Evolutionary conservation across 2,888 invertebrate species (phyloP), one percentile per base, ranked within the genome.

Genomic region (Cephonodes hylas): DNA sequence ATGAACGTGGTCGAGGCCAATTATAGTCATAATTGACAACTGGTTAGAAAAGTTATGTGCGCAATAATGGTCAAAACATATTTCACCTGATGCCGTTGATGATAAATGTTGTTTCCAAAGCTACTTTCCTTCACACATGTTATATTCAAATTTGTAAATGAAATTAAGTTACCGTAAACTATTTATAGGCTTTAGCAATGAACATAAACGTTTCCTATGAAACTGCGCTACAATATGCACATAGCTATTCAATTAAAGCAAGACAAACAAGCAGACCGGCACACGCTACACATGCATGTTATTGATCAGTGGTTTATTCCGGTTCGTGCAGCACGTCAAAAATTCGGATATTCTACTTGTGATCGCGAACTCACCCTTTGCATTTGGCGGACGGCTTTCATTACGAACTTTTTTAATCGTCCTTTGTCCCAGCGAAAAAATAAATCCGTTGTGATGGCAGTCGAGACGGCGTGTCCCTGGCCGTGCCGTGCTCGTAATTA

Each of bases 391-490:
- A 76, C 78, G 82, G 86, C 81, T 88, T 90, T 90, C 87, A 91
- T 91, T 88, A 90, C 84, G 78, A 91, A 92, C 86, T 91, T 92
- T 91, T 91, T 90, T 90, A 90, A 91, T 91, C 88, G 90, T 81
- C 88, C 89, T 90, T 90, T 91, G 89, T 91, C 79, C 81, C 77
- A 77, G 79, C 81, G 84, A 86, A 90, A 89, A 88, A 89, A 89
- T 83, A 84, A 85, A 86, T 84, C 85, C 85, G 84, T 82, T 86
- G 86, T 86, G 86, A 88, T 83, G 84, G 81, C 77, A 76, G 80
- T 71, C 75, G 84, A 83, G 84, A 85, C 80, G 81, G 77, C 79
- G 75, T 78, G 80, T 80, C 76, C 74, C 83, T 74, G 73, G 71
- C 74, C 70, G 66, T 76, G 70, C 79, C 78, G 75, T 75, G 75